These are phyloP conservation scores for Gobio gobio DNA, from an alignment of 2,113 vertebrate genomes.

Conservation along the genomic window DNA sequence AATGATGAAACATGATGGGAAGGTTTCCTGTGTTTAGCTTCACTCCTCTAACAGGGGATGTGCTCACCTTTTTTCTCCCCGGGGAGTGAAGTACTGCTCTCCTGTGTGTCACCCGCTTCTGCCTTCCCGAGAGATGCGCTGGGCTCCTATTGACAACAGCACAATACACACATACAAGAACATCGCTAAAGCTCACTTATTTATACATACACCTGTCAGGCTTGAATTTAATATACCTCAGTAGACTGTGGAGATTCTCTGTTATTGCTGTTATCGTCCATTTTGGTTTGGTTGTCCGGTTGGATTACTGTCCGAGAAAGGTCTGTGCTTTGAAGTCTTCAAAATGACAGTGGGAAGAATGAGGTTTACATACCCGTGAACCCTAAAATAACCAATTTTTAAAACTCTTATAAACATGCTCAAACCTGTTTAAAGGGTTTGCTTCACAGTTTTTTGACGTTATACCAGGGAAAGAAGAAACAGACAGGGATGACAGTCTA, in stretches of 20 bases:
- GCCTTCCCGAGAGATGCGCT: slow-evolving; percentile 70
- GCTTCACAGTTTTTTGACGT: slow-evolving; percentile 71
- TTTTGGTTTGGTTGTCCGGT: slow-evolving; percentile 52
- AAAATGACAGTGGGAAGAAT: slow-evolving; percentile 34
- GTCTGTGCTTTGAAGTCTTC: slow-evolving; percentile 76
- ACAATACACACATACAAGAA: slow-evolving; percentile 49
- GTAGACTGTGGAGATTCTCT: slow-evolving; percentile 49
- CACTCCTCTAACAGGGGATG: slow-evolving; percentile 61
- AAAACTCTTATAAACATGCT: not conserved
- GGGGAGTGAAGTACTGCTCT: slow-evolving; percentile 77
- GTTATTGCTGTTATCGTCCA: slow-evolving; percentile 63
- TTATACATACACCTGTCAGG: not conserved
- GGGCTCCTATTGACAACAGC: slow-evolving; percentile 66
- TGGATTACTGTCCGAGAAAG: slow-evolving; percentile 65
- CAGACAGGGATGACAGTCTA: slow-evolving; percentile 76
- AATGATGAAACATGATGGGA: slow-evolving; percentile 62
- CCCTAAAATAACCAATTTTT: not conserved
- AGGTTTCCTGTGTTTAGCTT: slow-evolving; percentile 66
- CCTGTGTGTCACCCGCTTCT: slow-evolving; percentile 77
- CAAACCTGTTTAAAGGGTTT: slow-evolving; percentile 70
- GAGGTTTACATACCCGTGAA: not conserved
- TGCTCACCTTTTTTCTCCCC: slow-evolving; percentile 74
- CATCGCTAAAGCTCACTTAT: not conserved
- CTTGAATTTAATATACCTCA: slow-evolving; percentile 54
- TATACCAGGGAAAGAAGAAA: slow-evolving; percentile 78